Evolutionary conservation across 2,888 invertebrate genomes (phyloP).

Genomic region (Macrosiphum euphorbiae): DNA sequence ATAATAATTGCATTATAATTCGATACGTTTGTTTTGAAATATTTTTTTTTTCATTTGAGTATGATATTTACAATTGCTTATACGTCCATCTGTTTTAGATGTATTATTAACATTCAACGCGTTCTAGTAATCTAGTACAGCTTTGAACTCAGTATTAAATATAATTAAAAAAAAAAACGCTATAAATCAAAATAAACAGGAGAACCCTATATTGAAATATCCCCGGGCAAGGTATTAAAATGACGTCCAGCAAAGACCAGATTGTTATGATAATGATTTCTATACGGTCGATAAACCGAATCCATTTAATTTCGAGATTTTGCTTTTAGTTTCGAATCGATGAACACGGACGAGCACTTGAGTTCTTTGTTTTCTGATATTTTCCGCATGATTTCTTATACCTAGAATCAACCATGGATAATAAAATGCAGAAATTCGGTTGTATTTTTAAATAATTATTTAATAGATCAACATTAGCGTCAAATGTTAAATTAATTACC

Average conservation of each 20-base stretch:
- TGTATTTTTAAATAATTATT: background rate
- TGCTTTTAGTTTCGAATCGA: conserved; percentile 56
- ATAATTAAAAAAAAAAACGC: background rate
- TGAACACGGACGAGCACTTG: conserved; percentile 27
- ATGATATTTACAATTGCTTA: background rate
- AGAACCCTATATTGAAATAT: background rate
- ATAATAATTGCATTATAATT: background rate
- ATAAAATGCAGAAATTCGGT: conserved; percentile 24
- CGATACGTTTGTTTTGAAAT: background rate
- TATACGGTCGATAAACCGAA: conserved; percentile 44
- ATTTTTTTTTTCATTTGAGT: background rate
- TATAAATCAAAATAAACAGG: conserved; percentile 41
- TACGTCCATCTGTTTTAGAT: background rate
- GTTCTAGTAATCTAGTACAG: background rate
- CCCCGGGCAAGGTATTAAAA: conserved; percentile 20
- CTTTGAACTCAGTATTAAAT: conserved; percentile 3
- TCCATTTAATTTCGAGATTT: conserved; percentile 51
- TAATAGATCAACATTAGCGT: background rate
- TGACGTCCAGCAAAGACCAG: conserved; percentile 31
- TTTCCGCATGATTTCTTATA: conserved; percentile 52
- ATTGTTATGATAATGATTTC: conserved; percentile 39
- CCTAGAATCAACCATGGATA: background rate
- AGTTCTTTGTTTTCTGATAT: conserved; percentile 47
- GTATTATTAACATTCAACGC: conserved; percentile 24
- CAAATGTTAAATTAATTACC: background rate